Base-by-base conservation (phyloP, 2,888 invertebrate species). In the Drosophila mayaguana region DNA sequence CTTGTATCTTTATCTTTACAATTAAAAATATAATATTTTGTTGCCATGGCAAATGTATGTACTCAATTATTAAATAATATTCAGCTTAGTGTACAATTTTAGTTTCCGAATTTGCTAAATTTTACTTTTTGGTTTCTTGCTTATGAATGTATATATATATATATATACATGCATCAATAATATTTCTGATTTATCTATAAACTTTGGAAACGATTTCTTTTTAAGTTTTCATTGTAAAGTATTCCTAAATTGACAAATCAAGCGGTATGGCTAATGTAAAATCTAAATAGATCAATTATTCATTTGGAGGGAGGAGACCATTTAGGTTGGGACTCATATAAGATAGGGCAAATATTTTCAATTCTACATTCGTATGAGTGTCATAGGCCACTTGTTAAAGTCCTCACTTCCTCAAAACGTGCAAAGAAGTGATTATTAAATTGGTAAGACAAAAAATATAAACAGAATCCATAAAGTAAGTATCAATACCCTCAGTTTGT, bases 391-490 rank as follows among this genome's bases (percentile, higher is more conserved):
- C n/a, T 5, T 12, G 7, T 1, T 18, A 48, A 48, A n/a, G 11
- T n/a, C 2, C n/a, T 48, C n/a, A n/a, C 5, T 48, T 48, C 16
- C 1, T 11, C 11, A n/a, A 7, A n/a, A 28, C 6, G 1, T 25
- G 25, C 8, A n/a, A 46, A 14, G 25, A 48, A 28, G n/a, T n/a
- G n/a, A 28, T 20, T 43, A 18, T 8, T n/a, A 18, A 6, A 22
- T 22, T 45, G 16, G 4, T 42, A 25, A 3, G 32, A 16, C 28
- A 28, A 11, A 22, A 48, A 28, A 28, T n/a, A 28, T 16, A 11
- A 48, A 22, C 8, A 22, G 8, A n/a, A 46, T 46, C 11, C n/a
- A 12, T 48, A 18, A 55, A 56, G 56, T 56, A 56, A 56, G 56
- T 56, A 43, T 50, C 18, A 7, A 18, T 14, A 7, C 3, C 20